phyloP scores from a whole-genome alignment of 1,140 invertebrate species.

The Micrasema longulum region DNA sequence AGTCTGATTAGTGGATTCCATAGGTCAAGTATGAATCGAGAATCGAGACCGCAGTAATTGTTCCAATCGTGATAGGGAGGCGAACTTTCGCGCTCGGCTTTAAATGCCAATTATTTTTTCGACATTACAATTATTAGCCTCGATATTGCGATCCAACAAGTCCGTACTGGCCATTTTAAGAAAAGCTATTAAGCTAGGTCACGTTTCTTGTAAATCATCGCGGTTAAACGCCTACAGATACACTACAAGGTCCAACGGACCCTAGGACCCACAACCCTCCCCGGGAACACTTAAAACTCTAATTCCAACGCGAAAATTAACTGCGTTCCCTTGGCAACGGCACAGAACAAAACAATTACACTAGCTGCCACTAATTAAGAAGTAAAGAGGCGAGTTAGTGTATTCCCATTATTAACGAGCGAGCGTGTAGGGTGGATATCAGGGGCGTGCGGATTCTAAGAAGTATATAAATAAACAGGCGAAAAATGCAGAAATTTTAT shows the following conservation, averaged over 20 bases:
- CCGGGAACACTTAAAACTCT: slow-evolving; percentile 30
- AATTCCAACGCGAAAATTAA: slow-evolving; percentile 36
- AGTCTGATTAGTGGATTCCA: no score
- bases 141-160: slow-evolving; percentile 35
- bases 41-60: slow-evolving; percentile 4
- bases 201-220: slow-evolving; percentile 45
- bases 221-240: slow-evolving; percentile 27
- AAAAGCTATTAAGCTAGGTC: slow-evolving; percentile 51
- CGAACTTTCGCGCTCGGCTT: slow-evolving; percentile 27
- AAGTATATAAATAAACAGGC: no score
- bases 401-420: slow-evolving; percentile 49
- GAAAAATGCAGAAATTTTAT: no score
- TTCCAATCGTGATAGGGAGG: slow-evolving; percentile 26
- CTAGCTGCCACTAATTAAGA: slow-evolving; percentile 54
- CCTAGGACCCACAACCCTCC: neutral
- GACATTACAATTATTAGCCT: slow-evolving; percentile 41
- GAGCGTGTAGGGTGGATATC: slow-evolving; percentile 8
- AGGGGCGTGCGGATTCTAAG: no score
- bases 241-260: neutral
- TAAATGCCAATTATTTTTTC: slow-evolving; percentile 42
- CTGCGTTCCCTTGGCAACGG: slow-evolving; percentile 20
- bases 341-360: slow-evolving; percentile 54
- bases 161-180: slow-evolving; percentile 40
- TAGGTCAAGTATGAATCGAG: slow-evolving; percentile 4
- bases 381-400: slow-evolving; percentile 53